Base-by-base conservation (phyloP, 1,140 invertebrate genomes). In the Trachelipus rathkii region DNA sequence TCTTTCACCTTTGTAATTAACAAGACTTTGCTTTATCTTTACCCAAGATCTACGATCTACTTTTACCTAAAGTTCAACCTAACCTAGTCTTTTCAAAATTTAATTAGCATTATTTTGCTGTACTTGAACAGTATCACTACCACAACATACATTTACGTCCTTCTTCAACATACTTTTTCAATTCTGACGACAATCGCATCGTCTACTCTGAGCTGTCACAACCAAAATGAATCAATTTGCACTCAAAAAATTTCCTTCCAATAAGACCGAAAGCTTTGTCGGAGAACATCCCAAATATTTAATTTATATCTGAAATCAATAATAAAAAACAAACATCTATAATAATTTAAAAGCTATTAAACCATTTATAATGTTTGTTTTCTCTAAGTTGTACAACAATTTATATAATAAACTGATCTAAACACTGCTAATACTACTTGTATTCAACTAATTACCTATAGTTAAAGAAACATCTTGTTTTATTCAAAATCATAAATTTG, bases 161-260 rank as follows among this genome's bases (percentile, higher is more conserved):
- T 98, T 96, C 82, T 92, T 85, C 11, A 99, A 86, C 10, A 99
- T n/a, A 86, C 46, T 90, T 85, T 81, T 95, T 91, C 6, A 98
- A 87, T 86, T 98, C 96, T 71, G 86, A 83, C 90, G 92, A 84
- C 96, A 99, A 84, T 96, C 95, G 88, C 15, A 99, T 82, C 97
- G 83, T 94, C 88, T 83, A 91, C 90, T 99, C 97, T 0, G 95
- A 95, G 87, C 95, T 97, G 85, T 99, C n/a, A 99, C 96, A 8
- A 99, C 97, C 97, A 97, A 99, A n/a, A 98, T 92, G 2, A 99
- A 87, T 13, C 96, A 97, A 89, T 99, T 97, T 9, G 81, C 92
- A 92, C 86, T 99, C 97, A 87, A 99, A 99, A 85, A 99, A 99
- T 86, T 99, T 99, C 84, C 94, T n/a, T 90, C 97, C 97, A 99